Evolutionary conservation across 2,888 invertebrate genomes (phyloP).

Genomic region (Lycia hirtaria): DNA sequence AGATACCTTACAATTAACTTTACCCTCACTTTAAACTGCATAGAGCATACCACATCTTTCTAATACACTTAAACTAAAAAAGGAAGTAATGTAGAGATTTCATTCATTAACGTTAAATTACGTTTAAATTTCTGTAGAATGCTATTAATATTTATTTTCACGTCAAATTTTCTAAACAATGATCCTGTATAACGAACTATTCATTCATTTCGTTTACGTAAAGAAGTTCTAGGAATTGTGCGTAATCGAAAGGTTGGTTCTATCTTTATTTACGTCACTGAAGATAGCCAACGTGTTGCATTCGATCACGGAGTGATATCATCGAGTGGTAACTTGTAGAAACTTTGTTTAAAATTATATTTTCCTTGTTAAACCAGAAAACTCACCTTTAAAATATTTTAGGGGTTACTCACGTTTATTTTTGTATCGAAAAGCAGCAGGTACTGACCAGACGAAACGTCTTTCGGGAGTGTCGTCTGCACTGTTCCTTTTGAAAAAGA

Average conservation of each 20-base stretch:
- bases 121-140: background rate
- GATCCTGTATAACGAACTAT: background rate
- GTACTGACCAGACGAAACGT: too few relatives aligned
- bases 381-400: background rate
- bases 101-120: background rate
- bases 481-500: too few relatives aligned
- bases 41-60: too few relatives aligned
- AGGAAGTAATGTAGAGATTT: too few relatives aligned
- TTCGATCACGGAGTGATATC: slow-evolving; percentile 1
- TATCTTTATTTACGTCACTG: slow-evolving; percentile 13
- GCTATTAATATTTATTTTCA: too few relatives aligned
- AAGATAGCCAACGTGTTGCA: slow-evolving; percentile 12
- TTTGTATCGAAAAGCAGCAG: too few relatives aligned
- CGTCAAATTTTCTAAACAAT: background rate
- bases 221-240: background rate
- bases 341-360: background rate
- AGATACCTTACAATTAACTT: too few relatives aligned
- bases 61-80: too few relatives aligned
- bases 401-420: too few relatives aligned
- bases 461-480: too few relatives aligned
- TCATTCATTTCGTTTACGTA: background rate
- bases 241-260: background rate
- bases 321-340: slow-evolving; percentile 3
- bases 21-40: too few relatives aligned
- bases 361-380: background rate